Base-by-base conservation (phyloP, 2,888 invertebrate species). In the Corythucha ciliata region DNA sequence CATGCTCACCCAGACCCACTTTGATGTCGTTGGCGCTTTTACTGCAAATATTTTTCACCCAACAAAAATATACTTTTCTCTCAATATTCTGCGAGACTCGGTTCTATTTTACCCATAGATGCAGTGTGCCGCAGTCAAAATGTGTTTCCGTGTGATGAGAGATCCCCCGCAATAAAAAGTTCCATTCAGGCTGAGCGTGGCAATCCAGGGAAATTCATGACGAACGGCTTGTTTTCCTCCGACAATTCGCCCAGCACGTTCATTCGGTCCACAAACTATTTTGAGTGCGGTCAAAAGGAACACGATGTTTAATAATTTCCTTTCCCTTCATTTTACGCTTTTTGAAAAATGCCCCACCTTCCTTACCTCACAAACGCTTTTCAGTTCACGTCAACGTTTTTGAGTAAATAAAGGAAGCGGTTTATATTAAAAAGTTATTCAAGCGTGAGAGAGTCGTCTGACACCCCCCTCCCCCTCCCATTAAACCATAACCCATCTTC, bases 171-270 rank as follows among this genome's bases (percentile, higher is more conserved):
- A 86, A 64, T 80, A 78, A 62, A 81, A 80, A 54, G 67, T 67
- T 8, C 80, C 80, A 55, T 77, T 75, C 57, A 75, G 73, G 60
- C 74, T 74, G 55, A 85, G 69, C 10, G 81, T 81, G 1, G 78
- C 83, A 55, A 84, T 71, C 84, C 84, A 86, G 1, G 84, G 84
- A 62, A 81, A 82, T 65, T 83, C 82, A 57, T 81, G 78, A 7
- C 78, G 73, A 48, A 72, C 72, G 1, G 81, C 74, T 18, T 75
- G 70, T 40, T 73, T 72, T 3, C 84, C 85, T 22, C 84, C 84
- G 4, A 86, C 81, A 53, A 85, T 61, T 18, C 60, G 39, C 55
- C 54, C 55, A 26, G 54, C 54, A 6, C 61, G 52, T 5, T 53
- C 54, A 18, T 51, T 51, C 20, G 54, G 50, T 7, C 61, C 61